phyloP scores from a whole-genome alignment of 1,140 invertebrate species.

The Hestina assimilis region DNA sequence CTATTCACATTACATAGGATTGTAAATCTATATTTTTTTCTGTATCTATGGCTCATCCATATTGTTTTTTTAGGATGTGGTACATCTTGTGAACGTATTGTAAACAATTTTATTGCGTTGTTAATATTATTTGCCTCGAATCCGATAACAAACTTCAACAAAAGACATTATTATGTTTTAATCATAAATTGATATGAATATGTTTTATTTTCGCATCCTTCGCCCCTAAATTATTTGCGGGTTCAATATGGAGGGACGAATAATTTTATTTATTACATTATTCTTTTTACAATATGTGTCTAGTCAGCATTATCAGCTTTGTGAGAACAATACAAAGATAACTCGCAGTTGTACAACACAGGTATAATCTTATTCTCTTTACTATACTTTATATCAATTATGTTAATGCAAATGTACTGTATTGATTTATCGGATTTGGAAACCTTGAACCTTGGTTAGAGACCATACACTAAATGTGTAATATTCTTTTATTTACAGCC shows the following conservation, averaged over 20 bases:
- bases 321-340: constrained; percentile 44
- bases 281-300: constrained; percentile 41
- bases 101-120: constrained; percentile 36
- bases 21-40: not conserved
- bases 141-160: not conserved
- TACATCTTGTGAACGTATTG: constrained; percentile 18
- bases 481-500: too few relatives aligned
- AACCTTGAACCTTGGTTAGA: too few relatives aligned
- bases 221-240: constrained; percentile 1
- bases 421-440: constrained; percentile 33
- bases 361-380: constrained; percentile 25
- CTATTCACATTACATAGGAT: not conserved
- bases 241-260: constrained; percentile 25
- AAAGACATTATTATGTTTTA: constrained; percentile 6
- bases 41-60: constrained; percentile 10
- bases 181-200: constrained; percentile 3
- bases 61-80: constrained; percentile 27
- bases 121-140: constrained; percentile 23
- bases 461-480: too few relatives aligned
- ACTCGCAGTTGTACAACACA: constrained; percentile 51
- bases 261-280: constrained; percentile 33
- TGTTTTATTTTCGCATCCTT: constrained; percentile 21
- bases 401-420: constrained; percentile 8
- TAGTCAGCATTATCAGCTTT: constrained; percentile 39
- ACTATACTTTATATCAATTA: not conserved